phyloP scores from a whole-genome alignment of 2,888 invertebrate genomes.

The Trilocha varians region DNA sequence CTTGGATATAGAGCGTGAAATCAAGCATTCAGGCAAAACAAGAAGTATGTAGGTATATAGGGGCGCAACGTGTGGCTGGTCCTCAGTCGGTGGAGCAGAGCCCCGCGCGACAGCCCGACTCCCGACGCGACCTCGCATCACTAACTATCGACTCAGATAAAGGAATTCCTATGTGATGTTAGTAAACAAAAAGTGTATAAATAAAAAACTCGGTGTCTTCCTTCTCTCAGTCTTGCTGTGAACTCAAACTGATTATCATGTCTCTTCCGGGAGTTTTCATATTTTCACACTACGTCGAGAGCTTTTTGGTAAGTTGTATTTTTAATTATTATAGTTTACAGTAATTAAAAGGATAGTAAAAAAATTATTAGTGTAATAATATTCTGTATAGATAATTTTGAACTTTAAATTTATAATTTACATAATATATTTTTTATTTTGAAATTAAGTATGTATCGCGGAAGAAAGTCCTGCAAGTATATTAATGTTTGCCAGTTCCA shows the following conservation, averaged over 20 bases:
- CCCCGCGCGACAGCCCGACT: constrained; percentile 31
- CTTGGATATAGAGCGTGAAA: constrained; percentile 68
- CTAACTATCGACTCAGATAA: constrained; percentile 33
- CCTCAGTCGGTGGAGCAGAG: constrained; percentile 45
- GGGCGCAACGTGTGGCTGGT: constrained; percentile 41
- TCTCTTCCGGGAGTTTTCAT: constrained; percentile 61
- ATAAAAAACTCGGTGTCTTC: constrained; percentile 49
- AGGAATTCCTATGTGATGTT: constrained; percentile 59
- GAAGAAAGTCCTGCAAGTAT: too few species aligned
- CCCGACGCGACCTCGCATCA: constrained; percentile 21
- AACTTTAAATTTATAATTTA: too few species aligned
- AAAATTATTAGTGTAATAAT: too few species aligned
- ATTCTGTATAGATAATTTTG: too few species aligned
- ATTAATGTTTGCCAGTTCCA: too few species aligned
- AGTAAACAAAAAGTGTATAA: constrained; percentile 66
- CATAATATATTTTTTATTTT: too few species aligned
- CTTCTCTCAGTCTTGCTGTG: constrained; percentile 47
- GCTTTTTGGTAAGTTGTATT: constrained; percentile 59
- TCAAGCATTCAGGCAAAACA: constrained; percentile 58
- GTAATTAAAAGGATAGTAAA: too few species aligned
- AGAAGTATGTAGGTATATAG: constrained; percentile 63
- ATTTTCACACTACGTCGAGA: constrained; percentile 61
- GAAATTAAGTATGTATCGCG: too few species aligned
- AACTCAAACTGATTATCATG: constrained; percentile 47
- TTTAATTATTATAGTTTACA: not conserved